Evolutionary conservation across 2,797 vertebrate genomes (phyloP).

Genomic region (Tokudaia tokunoshimensis): DNA sequence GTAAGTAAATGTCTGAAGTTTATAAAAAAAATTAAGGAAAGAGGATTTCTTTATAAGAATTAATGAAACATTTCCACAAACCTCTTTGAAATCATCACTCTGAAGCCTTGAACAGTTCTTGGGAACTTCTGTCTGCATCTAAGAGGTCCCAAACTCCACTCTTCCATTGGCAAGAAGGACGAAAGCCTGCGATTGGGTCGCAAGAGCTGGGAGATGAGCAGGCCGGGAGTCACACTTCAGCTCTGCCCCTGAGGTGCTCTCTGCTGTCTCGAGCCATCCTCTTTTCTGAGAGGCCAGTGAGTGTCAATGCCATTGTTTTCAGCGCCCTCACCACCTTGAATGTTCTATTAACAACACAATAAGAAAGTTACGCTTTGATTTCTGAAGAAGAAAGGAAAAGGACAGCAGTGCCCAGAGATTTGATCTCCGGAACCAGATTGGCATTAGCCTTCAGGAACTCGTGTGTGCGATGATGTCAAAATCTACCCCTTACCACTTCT

Average conservation of each 20-base stretch:
- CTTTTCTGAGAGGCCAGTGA: neutral
- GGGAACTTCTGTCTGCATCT: neutral
- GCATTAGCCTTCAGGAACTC: neutral
- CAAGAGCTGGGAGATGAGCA: neutral
- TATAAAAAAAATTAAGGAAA: constrained; percentile 85
- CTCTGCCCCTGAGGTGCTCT: neutral
- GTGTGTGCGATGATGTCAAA: neutral
- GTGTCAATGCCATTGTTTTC: neutral
- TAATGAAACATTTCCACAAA: constrained; percentile 86
- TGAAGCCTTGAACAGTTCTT: constrained; percentile 46
- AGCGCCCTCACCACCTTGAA: neutral
- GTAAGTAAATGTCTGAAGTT: constrained; percentile 85
- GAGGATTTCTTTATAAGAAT: constrained; percentile 81
- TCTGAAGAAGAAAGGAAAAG: neutral
- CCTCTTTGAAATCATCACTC: constrained; percentile 67
- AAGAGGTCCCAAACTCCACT: constrained; percentile 31
- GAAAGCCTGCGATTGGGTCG: constrained; percentile 21
- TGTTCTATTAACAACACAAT: neutral
- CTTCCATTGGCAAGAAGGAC: neutral
- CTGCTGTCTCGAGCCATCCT: neutral
- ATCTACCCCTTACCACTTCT: neutral
- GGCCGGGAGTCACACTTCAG: neutral
- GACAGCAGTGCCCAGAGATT: neutral
- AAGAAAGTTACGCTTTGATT: neutral
- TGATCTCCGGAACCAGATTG: neutral